Evolutionary conservation across 1,140 invertebrate genomes (phyloP), one percentile per base, ranked within the genome.

Genomic region (Cecropterus lyciades): DNA sequence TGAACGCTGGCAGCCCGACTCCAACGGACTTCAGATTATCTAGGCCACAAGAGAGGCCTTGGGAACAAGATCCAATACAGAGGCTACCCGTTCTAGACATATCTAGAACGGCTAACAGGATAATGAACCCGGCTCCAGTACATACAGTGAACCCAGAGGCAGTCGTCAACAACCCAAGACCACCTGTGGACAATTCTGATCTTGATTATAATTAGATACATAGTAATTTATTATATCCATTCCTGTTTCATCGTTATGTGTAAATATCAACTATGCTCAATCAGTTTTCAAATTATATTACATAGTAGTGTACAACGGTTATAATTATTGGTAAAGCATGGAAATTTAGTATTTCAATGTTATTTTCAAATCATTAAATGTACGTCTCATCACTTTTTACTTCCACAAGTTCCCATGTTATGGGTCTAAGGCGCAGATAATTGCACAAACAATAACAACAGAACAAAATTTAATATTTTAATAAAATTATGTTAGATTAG

Each of bases 81-180:
- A 66, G 86, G 24, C 67, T 89, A 62, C 83, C 86, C 0, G 74
- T 85, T 70, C 33, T 85, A 53, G 88, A 91, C 42, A 60, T 85
- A 5, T 80, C 76, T 49, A 77, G 85, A 55, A 72, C 80, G 30
- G 69, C 72, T 7, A 77, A 67, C 53, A 75, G 84, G 37, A 79
- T 81, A n/a, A 75, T 84, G 73, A 86, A 84, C 17, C 72, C 84
- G 0, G 72, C 76, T 0, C 77, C 79, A 0, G 70, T 74, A 3
- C 80, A 85, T 64, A 46, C 77, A 4, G 70, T 84, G 0, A 84
- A 80, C 40, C 57, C 75, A 0, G 83, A 88, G 15, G 72, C 78
- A 0, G 72, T 79, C 1, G 59, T 75, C 0, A 85, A 84, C 51
- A 84, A 85, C 46, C 79, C 83, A 0, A 65, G 80, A 43, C 78